A percentile compares a stretch with the other conserved stretches of the same genome.
Evolutionary conservation across 2,797 vertebrate species (phyloP).

Genomic region (Momotus momota): DNA sequence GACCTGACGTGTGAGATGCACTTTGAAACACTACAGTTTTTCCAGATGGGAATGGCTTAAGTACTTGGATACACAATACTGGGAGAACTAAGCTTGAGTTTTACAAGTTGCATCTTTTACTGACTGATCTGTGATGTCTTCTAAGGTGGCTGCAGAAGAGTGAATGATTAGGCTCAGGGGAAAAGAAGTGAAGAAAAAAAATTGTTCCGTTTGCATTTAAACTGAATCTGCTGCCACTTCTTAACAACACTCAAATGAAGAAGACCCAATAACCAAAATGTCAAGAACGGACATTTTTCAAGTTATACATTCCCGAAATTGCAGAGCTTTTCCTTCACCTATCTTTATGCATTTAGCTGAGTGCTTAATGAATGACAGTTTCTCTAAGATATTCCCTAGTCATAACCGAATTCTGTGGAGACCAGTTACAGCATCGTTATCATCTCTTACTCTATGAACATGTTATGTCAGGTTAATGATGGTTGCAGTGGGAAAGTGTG

Average conservation of each 20-base stretch:
- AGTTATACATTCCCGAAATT: not conserved
- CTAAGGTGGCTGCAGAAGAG: not conserved
- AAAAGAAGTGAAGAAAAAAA: not conserved
- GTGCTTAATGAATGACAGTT: constrained; percentile 4
- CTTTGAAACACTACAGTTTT: not conserved
- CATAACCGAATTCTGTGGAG: not conserved
- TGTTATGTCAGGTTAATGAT: constrained; percentile 37
- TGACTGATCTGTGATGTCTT: not conserved
- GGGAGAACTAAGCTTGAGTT: not conserved
- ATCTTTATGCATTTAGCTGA: not conserved
- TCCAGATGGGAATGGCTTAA: not conserved
- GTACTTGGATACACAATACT: not conserved
- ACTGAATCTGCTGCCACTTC: not conserved
- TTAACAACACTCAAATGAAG: not conserved
- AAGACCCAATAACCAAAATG: not conserved
- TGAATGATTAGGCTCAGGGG: not conserved
- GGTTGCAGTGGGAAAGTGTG: not conserved
- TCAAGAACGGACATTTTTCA: not conserved
- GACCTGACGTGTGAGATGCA: not conserved
- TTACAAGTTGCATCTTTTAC: not conserved
- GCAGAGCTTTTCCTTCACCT: not conserved
- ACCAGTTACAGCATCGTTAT: constrained; percentile 7
- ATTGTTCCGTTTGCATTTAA: not conserved
- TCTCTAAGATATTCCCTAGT: constrained; percentile 12
- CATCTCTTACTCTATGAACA: not conserved